Percentiles rank a stretch among this genome's conserved stretches.
phyloP scores from a whole-genome alignment of 2,888 invertebrate species.

The Trachelus stipa region DNA sequence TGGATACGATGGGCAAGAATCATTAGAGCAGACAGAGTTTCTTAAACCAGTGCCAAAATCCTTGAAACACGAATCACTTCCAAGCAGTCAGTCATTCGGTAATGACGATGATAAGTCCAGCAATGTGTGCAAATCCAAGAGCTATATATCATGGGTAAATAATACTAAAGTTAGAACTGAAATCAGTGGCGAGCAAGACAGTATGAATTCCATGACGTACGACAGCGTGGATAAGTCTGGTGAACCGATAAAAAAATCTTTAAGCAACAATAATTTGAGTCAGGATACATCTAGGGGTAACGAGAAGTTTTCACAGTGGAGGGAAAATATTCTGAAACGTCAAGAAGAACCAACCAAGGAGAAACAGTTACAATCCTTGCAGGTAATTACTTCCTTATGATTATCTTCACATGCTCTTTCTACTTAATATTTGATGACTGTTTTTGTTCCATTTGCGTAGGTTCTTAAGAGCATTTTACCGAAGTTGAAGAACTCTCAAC shows the following conservation, averaged over 20 bases:
- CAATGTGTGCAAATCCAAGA: conserved; percentile 55
- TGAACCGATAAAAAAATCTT: conserved; percentile 37
- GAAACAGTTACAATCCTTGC: conserved; percentile 58
- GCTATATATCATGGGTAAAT: conserved; percentile 50
- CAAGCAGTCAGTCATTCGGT: conserved; percentile 19
- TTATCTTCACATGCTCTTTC: not conserved
- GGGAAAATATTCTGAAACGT: conserved; percentile 54
- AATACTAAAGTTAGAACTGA: conserved; percentile 32
- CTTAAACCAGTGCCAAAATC: not conserved
- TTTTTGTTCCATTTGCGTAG: conserved; percentile 29
- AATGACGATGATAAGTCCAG: conserved; percentile 24
- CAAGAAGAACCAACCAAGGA: conserved; percentile 55
- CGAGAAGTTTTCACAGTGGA: conserved; percentile 58
- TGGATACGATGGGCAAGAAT: conserved; percentile 17
- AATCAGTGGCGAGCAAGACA: not conserved
- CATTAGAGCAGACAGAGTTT: conserved; percentile 21
- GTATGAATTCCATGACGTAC: not conserved
- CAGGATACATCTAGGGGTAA: conserved; percentile 40
- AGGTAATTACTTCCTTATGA: conserved; percentile 39
- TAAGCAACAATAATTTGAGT: conserved; percentile 51
- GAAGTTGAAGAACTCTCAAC: conserved; percentile 59
- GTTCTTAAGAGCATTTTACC: conserved; percentile 63
- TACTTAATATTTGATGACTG: not conserved
- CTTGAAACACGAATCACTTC: conserved; percentile 19
- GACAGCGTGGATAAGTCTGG: conserved; percentile 15